These are phyloP conservation scores for Coracias cyanogaster DNA, from an alignment of 2,797 vertebrate genomes.

Conservation along the genomic window DNA sequence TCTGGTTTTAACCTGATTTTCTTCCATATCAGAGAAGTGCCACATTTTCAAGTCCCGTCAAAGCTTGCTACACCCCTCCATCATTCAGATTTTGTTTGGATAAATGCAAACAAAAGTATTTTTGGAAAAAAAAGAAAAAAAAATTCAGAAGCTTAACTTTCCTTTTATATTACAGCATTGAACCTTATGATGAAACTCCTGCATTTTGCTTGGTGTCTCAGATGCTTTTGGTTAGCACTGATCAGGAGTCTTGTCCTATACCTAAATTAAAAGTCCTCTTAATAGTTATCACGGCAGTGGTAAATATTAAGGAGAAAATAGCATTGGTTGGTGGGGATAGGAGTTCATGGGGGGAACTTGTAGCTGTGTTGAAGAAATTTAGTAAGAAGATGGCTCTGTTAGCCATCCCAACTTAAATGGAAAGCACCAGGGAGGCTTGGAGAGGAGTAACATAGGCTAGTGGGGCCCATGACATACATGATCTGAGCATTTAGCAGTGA, in stretches of 20 bases:
- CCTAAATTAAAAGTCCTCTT: neutral
- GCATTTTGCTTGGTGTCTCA: neutral
- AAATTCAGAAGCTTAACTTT: neutral
- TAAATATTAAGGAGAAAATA: neutral
- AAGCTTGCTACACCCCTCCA: neutral
- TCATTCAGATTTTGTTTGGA: neutral
- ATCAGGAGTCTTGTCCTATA: neutral
- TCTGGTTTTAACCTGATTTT: neutral
- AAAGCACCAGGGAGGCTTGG: neutral
- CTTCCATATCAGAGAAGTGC: neutral
- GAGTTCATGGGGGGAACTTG: neutral
- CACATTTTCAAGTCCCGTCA: neutral
- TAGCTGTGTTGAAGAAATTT: neutral
- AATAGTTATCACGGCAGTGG: neutral
- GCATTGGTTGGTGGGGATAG: neutral
- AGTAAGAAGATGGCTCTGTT: neutral
- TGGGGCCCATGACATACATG: neutral
- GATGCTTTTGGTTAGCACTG: neutral
- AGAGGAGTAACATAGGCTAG: neutral
- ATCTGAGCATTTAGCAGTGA: neutral
- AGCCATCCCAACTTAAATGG: neutral
- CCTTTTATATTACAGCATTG: neutral
- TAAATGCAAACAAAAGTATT: neutral
- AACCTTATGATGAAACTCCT: neutral
- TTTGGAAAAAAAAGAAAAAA: neutral